Conservation (phyloP, 2,797 vertebrate species). For the Kryptopterus vitreolus region DNA sequence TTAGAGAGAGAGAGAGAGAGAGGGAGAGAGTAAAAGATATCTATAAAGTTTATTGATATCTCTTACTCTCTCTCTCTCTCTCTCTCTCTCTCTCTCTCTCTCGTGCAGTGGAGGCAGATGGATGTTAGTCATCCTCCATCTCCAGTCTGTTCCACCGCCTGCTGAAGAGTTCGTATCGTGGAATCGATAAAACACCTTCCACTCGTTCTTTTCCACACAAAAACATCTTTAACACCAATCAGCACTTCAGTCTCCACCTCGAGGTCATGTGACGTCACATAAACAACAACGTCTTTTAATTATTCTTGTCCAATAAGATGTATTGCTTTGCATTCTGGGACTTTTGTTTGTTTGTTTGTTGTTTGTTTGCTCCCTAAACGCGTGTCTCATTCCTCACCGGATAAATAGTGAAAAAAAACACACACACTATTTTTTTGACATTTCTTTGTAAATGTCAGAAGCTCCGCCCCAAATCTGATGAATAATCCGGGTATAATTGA, state of each 20-base stretch:
- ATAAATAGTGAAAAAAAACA: too few species aligned
- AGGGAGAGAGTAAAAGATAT: too few species aligned
- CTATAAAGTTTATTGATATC: slow-evolving; percentile 16
- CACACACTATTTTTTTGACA: not conserved
- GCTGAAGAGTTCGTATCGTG: slow-evolving; percentile 49
- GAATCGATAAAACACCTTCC: not conserved
- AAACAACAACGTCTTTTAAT: too few species aligned
- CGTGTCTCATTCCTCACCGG: not conserved
- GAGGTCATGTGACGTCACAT: not conserved
- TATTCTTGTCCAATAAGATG: too few species aligned
- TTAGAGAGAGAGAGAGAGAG: too few species aligned
- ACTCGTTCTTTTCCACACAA: not conserved
- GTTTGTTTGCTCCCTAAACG: not conserved
- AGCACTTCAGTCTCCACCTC: too few species aligned
- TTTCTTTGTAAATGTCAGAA: not conserved
- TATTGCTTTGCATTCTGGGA: slow-evolving; percentile 10
- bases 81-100: slow-evolving; percentile 32
- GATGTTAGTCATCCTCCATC: slow-evolving; percentile 55
- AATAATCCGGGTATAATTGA: not conserved
- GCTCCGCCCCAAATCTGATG: slow-evolving; percentile 2
- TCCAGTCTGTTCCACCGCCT: slow-evolving; percentile 45
- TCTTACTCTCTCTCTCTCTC: slow-evolving; percentile 23
- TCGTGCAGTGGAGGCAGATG: slow-evolving; percentile 41
- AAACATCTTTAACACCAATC: too few species aligned
- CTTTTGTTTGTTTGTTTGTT: too few species aligned